Percentiles rank a stretch among this genome's conserved stretches.
phyloP scores from a whole-genome alignment of 2,888 invertebrate species.

The Aspidiotus destructor region DNA sequence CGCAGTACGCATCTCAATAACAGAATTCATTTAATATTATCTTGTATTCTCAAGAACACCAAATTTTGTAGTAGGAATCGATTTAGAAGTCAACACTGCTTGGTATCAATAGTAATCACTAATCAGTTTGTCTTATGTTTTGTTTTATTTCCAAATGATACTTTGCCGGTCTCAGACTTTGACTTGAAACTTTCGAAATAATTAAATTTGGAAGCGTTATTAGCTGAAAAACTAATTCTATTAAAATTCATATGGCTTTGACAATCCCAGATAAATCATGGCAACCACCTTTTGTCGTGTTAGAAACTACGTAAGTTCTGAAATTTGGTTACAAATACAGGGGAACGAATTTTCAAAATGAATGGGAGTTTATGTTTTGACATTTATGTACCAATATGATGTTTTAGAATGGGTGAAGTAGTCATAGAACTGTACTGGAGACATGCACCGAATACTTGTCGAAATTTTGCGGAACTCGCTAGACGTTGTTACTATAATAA shows the following conservation, averaged over 20 bases:
- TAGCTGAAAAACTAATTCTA: not conserved
- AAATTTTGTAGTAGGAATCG: too few relatives aligned
- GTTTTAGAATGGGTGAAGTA: slow-evolving; percentile 79
- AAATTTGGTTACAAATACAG: slow-evolving; percentile 20
- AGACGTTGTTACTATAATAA: slow-evolving; percentile 92
- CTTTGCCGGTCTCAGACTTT: too few relatives aligned
- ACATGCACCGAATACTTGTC: slow-evolving; percentile 92
- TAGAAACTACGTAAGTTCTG: slow-evolving; percentile 69
- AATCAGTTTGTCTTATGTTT: too few relatives aligned
- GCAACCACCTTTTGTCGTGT: slow-evolving; percentile 72
- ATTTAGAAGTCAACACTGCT: too few relatives aligned
- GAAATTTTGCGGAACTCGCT: slow-evolving; percentile 92
- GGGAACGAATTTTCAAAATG: not conserved
- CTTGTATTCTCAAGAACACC: too few relatives aligned
- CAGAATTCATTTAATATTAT: too few relatives aligned
- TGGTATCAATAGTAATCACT: too few relatives aligned
- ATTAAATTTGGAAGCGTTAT: too few relatives aligned
- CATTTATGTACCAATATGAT: slow-evolving; percentile 37
- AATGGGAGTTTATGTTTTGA: slow-evolving; percentile 7
- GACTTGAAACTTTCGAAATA: too few relatives aligned
- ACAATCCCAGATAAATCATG: slow-evolving; percentile 80
- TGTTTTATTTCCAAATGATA: too few relatives aligned
- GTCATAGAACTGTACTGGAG: slow-evolving; percentile 95
- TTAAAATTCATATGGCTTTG: slow-evolving; percentile 27
- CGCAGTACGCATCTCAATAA: too few relatives aligned